Evolutionary conservation across 2,888 invertebrate species (phyloP).

Genomic region (Neelides folsomi): DNA sequence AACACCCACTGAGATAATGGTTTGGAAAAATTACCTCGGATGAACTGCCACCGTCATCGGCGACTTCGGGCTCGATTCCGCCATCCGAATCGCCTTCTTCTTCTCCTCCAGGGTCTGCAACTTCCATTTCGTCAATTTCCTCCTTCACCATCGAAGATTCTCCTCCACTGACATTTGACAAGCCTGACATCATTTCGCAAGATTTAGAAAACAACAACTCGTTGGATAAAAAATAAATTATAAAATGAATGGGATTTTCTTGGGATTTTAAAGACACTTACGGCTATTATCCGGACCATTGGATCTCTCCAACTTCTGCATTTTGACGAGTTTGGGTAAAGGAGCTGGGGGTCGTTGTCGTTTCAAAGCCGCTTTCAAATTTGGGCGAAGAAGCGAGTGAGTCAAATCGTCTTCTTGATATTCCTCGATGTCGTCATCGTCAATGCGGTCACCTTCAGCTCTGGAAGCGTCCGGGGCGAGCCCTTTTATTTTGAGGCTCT

Average conservation of each 20-base stretch:
- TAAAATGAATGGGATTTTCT: no score
- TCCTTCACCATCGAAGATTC: background rate
- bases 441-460: conserved; percentile 14
- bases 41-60: background rate
- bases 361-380: conserved; percentile 10
- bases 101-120: background rate
- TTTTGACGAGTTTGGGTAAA: conserved; percentile 26
- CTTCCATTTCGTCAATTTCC: conserved; percentile 1
- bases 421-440: conserved; percentile 21
- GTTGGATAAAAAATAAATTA: no score
- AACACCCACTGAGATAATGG: no score
- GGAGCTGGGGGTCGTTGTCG: conserved; percentile 13
- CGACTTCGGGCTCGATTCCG: background rate
- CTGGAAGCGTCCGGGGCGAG: conserved; percentile 36
- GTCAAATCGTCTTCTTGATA: conserved; percentile 12
- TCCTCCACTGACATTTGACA: background rate
- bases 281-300: no score
- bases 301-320: conserved; percentile 19
- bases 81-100: background rate
- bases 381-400: conserved; percentile 16
- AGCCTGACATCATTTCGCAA: no score
- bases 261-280: no score
- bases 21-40: no score
- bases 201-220: no score
- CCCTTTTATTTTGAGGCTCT: conserved; percentile 68